Evolutionary conservation across 2,888 invertebrate genomes (phyloP).

Genomic region (Physocephala rufipes): DNA sequence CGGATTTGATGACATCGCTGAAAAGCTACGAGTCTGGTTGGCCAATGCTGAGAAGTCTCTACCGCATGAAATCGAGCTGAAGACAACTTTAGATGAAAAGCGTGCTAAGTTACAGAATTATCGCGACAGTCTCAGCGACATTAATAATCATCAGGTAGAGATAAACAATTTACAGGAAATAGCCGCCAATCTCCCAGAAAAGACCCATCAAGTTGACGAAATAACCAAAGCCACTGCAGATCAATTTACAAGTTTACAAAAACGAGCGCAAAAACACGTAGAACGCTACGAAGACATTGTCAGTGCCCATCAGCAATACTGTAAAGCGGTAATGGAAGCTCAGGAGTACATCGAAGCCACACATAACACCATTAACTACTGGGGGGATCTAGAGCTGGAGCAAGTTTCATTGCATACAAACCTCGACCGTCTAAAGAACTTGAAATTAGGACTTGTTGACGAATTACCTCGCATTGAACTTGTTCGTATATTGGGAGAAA

Average conservation of each 20-base stretch:
- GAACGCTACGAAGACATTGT: constrained; percentile 89
- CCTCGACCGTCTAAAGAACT: constrained; percentile 82
- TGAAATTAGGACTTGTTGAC: constrained; percentile 82
- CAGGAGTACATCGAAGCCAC: constrained; percentile 90
- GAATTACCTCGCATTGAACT: constrained; percentile 85
- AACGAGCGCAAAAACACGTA: constrained; percentile 79
- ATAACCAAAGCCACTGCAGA: constrained; percentile 76
- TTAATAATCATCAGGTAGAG: constrained; percentile 85
- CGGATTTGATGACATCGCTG: constrained; percentile 87
- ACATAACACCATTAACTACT: constrained; percentile 80
- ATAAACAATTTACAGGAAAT: constrained; percentile 83
- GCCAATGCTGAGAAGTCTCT: constrained; percentile 78
- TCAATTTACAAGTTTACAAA: constrained; percentile 77
- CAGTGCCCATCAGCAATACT: constrained; percentile 87
- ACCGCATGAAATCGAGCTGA: constrained; percentile 81
- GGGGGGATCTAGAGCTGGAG: constrained; percentile 86
- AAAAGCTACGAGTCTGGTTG: constrained; percentile 82
- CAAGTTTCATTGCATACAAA: constrained; percentile 86
- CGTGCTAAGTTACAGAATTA: constrained; percentile 87
- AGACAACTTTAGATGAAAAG: constrained; percentile 90
- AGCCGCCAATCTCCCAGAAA: constrained; percentile 81
- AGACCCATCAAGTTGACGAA: constrained; percentile 77
- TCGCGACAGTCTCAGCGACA: constrained; percentile 82
- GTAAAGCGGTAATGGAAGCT: constrained; percentile 84
- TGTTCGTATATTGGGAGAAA: constrained; percentile 85